Evolutionary conservation across 2,797 vertebrate species (phyloP).

Genomic region (Remorina albescens): DNA sequence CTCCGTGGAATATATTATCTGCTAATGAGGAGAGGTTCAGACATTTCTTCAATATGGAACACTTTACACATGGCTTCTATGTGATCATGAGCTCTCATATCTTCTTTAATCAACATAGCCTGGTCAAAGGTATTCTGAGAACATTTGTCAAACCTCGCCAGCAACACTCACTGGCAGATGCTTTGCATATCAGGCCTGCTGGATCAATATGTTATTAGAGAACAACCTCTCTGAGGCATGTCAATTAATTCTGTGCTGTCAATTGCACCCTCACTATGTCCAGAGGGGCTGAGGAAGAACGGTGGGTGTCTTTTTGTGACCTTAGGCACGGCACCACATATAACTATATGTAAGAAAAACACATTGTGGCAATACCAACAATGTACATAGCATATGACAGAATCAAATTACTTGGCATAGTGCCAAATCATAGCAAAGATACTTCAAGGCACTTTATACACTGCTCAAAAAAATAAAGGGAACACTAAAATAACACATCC

Average conservation of each 20-base stretch:
- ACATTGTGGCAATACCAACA: neutral
- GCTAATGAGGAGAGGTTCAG: conserved; percentile 65
- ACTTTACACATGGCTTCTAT: conserved; percentile 55
- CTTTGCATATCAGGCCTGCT: conserved; percentile 90
- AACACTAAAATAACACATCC: no score
- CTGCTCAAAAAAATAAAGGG: no score
- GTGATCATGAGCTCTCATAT: conserved; percentile 76
- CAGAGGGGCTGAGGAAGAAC: conserved; percentile 75
- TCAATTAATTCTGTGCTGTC: conserved; percentile 93
- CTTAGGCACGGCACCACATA: conserved; percentile 46
- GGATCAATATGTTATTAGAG: conserved; percentile 97
- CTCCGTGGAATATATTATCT: conserved; percentile 42
- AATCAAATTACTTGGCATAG: no score
- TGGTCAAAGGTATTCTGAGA: conserved; percentile 83
- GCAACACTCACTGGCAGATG: conserved; percentile 84
- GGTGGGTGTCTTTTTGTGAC: conserved; percentile 75
- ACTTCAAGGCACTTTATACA: no score
- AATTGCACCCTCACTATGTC: conserved; percentile 73
- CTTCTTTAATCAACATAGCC: conserved; percentile 85
- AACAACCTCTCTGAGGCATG: conserved; percentile 88
- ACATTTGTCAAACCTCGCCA: conserved; percentile 85
- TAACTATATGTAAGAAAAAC: neutral
- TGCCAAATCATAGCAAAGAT: no score
- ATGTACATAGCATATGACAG: neutral
- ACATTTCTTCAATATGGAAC: conserved; percentile 51